Evolutionary conservation across 2,113 vertebrate genomes (phyloP), one percentile per base, ranked within the genome.

Genomic region (Hiodon tergisus): DNA sequence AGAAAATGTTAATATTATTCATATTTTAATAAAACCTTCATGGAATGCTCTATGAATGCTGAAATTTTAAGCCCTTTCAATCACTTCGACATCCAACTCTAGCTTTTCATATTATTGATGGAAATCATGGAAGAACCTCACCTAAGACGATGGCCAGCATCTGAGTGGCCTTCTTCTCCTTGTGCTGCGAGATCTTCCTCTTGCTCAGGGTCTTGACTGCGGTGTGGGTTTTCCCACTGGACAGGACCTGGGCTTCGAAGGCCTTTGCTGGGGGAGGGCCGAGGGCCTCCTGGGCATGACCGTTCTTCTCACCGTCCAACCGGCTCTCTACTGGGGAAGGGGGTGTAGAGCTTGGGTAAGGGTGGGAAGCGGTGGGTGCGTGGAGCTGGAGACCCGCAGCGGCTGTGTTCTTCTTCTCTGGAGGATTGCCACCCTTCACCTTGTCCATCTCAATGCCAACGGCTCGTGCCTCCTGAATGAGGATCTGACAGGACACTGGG

Each of bases 171-270:
- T 92, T 92, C 72, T 89, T 83, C 77, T 92, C 91, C 77, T 91
- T 92, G 86, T 92, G 91, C 78, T 92, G 91, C 0, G 88, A 92
- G 76, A 99, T 89, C 84, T 99, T 99, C 78, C 96, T 94, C 83
- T 94, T 96, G 89, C 91, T 98, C 75, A 98, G 81, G 55, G 88
- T 89, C 89, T 97, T 98, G 77, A 99, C 88, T 2, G 93, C 95
- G 52, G 93, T 95, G 87, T 93, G 93, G 47, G 91, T 94, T 87
- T 98, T 98, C 81, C 96, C 97, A 5, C 96, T 97, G 77, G 95
- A 94, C 89, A 98, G 90, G 62, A 94, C 86, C 85, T 98, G 95
- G 50, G 93, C 96, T 90, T 98, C 95, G 77, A 97, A 96, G 78
- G 89, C 85, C 90, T 92, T 98, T 80, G 92, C 82, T 75, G 90